A percentile compares a stretch with the other conserved stretches of the same genome.
phyloP scores from a whole-genome alignment of 2,113 vertebrate genomes.

The Laticauda colubrina region DNA sequence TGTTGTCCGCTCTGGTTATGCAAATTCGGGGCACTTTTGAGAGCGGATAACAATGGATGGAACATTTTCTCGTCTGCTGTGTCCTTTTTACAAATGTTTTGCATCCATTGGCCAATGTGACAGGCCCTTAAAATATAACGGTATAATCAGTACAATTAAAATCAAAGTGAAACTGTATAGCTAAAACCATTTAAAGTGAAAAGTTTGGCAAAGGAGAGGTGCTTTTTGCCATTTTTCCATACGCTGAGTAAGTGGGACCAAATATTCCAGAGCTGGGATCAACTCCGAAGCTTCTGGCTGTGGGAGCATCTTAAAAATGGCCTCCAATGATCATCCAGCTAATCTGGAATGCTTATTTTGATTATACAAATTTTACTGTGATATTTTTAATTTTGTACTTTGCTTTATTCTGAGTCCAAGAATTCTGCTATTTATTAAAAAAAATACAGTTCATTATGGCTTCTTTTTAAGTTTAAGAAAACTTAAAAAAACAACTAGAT shows the following conservation, averaged over 20 bases:
- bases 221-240: not conserved
- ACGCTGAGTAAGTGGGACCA: not conserved
- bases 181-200: not conserved
- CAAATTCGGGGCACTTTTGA: no score
- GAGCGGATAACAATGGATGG: no score
- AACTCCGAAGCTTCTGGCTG: not conserved
- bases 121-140: not conserved
- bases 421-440: not conserved
- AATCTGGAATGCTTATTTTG: not conserved
- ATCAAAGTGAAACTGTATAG: not conserved
- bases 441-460: not conserved
- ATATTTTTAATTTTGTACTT: not conserved
- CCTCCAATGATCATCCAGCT: not conserved
- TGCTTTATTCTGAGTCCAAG: not conserved
- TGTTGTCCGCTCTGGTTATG: no score
- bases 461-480: not conserved
- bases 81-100: no score
- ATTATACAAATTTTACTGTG: not conserved
- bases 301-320: not conserved
- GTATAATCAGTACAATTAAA: not conserved
- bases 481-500: not conserved
- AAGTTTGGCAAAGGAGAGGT: not conserved
- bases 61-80: no score
- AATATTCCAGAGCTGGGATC: not conserved
- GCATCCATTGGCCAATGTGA: no score